Conservation (phyloP, 2,888 invertebrate genomes). For the Cantharis rustica region DNA sequence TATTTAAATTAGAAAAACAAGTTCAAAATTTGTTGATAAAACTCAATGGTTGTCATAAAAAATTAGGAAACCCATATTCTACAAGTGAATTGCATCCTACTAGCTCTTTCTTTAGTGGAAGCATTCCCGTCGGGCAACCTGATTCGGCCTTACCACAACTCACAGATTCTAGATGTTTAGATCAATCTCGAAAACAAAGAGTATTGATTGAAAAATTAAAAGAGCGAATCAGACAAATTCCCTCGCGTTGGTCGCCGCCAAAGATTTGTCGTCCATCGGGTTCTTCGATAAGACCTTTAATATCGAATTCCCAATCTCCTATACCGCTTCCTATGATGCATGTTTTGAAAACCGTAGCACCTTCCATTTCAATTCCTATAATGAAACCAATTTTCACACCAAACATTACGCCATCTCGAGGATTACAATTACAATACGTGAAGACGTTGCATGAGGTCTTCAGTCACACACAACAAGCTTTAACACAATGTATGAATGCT, state of each 20-base stretch:
- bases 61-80: background rate
- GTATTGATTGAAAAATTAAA: background rate
- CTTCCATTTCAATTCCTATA: slow-evolving; percentile 7
- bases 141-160: background rate
- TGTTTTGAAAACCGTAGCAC: slow-evolving; percentile 24
- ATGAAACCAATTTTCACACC: slow-evolving; percentile 2
- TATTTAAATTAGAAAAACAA: slow-evolving; percentile 8
- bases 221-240: background rate
- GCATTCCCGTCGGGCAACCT: background rate
- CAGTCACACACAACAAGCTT: slow-evolving; percentile 33
- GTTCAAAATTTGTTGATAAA: slow-evolving; percentile 6
- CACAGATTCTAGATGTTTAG: background rate
- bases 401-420: background rate
- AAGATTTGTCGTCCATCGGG: background rate
- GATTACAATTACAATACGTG: slow-evolving; percentile 4
- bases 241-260: background rate
- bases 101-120: background rate
- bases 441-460: slow-evolving; percentile 28
- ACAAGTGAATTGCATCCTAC: background rate
- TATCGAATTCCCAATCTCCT: background rate
- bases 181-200: background rate
- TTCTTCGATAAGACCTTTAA: background rate
- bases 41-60: background rate
- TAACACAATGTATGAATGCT: slow-evolving; percentile 36
- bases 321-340: slow-evolving; percentile 30